A percentile compares a stretch with the other conserved stretches of the same genome.
phyloP scores from a whole-genome alignment of 2,888 invertebrate genomes.

The Cheilosia urbana region DNA sequence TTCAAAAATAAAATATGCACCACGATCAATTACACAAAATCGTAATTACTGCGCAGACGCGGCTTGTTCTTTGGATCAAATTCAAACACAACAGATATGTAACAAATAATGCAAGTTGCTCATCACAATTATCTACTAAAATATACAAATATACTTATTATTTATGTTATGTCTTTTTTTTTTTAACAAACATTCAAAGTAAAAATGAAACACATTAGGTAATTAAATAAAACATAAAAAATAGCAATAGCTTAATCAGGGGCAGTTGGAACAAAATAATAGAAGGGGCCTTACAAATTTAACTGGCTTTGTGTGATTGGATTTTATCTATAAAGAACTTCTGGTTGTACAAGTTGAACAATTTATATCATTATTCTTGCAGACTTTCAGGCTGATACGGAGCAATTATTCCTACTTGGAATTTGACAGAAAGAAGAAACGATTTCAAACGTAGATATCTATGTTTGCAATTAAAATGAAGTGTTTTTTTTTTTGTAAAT shows the following conservation, averaged over 20 bases:
- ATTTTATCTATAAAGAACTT: too few species aligned
- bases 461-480: too few species aligned
- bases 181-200: constrained; percentile 48
- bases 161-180: constrained; percentile 15
- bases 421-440: too few species aligned
- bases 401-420: too few species aligned
- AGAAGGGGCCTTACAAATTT: neutral
- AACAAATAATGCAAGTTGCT: constrained; percentile 79
- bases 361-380: too few species aligned
- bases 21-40: constrained; percentile 51
- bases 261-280: too few species aligned
- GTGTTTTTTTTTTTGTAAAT: too few species aligned
- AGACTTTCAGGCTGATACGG: too few species aligned
- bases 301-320: neutral
- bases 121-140: constrained; percentile 75
- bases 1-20: constrained; percentile 37
- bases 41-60: constrained; percentile 63
- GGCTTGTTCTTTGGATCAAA: constrained; percentile 78
- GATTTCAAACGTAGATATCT: too few species aligned
- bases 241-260: neutral
- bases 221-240: constrained; percentile 26
- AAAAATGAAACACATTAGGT: constrained; percentile 19
- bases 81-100: constrained; percentile 83
- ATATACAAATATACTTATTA: constrained; percentile 64
- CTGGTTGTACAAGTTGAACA: too few species aligned